Evolutionary conservation across 1,140 invertebrate species (phyloP).

Genomic region (Drosophila pachea): DNA sequence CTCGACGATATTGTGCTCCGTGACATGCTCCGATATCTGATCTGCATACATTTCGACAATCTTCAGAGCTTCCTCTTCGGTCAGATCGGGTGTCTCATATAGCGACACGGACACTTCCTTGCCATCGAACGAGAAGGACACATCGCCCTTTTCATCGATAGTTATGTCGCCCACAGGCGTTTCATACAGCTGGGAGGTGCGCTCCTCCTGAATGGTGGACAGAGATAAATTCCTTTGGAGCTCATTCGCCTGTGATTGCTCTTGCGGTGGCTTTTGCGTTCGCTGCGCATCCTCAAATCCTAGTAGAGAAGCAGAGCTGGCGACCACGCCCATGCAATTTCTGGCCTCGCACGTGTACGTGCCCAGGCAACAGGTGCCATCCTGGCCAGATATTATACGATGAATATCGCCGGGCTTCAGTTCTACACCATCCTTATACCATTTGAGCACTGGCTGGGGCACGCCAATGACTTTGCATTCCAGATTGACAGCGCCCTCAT

Average conservation of each 20-base stretch:
- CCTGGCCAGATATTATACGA: conserved; percentile 92
- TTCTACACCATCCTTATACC: conserved; percentile 94
- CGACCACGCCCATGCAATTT: conserved; percentile 94
- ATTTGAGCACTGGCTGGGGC: conserved; percentile 91
- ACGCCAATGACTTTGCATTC: conserved; percentile 97
- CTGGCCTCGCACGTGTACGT: conserved; percentile 95
- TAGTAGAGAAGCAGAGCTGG: conserved; percentile 91
- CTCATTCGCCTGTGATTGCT: conserved; percentile 77
- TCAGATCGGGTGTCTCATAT: conserved; percentile 94
- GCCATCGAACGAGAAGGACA: conserved; percentile 93
- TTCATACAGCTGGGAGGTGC: conserved; percentile 92
- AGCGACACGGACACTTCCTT: conserved; percentile 94
- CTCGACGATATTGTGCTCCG: conserved; percentile 92
- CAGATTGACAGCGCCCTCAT: conserved; percentile 92
- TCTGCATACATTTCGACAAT: conserved; percentile 96
- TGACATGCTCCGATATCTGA: conserved; percentile 92
- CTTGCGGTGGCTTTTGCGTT: conserved; percentile 73
- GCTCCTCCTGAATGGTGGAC: conserved; percentile 93
- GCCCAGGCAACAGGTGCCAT: conserved; percentile 93
- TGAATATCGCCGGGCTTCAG: conserved; percentile 94
- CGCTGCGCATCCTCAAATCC: conserved; percentile 89
- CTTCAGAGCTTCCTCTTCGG: conserved; percentile 93
- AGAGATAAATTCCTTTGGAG: conserved; percentile 88
- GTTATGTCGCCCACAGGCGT: conserved; percentile 88
- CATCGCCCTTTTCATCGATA: conserved; percentile 88